Base-by-base conservation (phyloP, 2,888 invertebrate species). In the Pimpla rufipes region DNA sequence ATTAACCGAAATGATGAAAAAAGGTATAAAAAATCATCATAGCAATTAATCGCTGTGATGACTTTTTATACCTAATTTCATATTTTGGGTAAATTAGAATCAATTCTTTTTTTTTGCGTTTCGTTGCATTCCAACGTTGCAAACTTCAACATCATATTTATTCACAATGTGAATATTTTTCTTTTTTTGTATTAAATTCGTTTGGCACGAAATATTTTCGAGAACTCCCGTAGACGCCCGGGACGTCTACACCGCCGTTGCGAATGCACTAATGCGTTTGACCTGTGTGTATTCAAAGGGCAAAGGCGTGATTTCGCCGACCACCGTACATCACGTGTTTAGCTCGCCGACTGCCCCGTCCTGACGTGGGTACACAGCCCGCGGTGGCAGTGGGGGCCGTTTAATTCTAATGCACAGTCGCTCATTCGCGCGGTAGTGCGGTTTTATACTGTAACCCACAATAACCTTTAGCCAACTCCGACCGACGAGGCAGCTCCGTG, bases 341-440 rank as follows among this genome's bases (percentile, higher is more conserved):
- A 79, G 84, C 76, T 81, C 78, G 81, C 50, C 35, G 37, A 40
- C 52, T 23, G 45, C 71, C 5, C n/a, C 62, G 37, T 37, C 37
- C 37, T 35, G 35, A 62, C n/a, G n/a, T 59, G 62, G 62, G 71
- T 62, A 37, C 16, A 73, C 42, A 57, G 71, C 57, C 40, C 45
- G 73, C 66, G 84, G 85, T 85, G 29, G 50, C 29, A 42, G 40
- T 13, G 37, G 87, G 88, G 87, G 88, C 88, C 88, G 89, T 87
- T 88, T 90, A 89, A 90, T 90, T 90, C 88, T 89, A 90, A 90
- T 88, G 88, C 87, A 88, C 87, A 87, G 88, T 87, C 86, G 84
- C 87, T 84, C 88, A 85, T 59, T 57, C 67, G 57, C 40, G 50
- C 59, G 73, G 40, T 52, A 50, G 73, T 67, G 74, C 68, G 62